Evolutionary conservation across 2,888 invertebrate species (phyloP), one percentile per base, ranked within the genome.

Genomic region (Abscondita cerata): DNA sequence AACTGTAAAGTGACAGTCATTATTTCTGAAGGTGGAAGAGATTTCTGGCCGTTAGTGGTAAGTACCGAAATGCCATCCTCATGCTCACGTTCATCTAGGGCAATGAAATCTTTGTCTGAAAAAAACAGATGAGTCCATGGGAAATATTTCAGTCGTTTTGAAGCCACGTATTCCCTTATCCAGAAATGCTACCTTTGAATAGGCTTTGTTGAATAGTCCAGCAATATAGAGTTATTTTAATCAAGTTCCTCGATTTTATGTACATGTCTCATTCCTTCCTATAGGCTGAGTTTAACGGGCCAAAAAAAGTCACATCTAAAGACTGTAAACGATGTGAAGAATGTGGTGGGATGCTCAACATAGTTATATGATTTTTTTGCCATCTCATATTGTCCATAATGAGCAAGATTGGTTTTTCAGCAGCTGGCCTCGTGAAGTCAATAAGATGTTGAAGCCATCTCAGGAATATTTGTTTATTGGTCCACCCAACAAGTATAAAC

Each of bases 91-190:
- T 12, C n/a, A 11, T 18, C 2, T 4, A 15, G 18, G 19, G 19
- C 20, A 47, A 16, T 47, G 19, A 47, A 18, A 47, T 47, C 47
- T 31, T 25, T 20, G 9, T 47, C 31, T 19, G 47, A 19, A 47
- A 18, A n/a, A 47, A 47, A 47, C 20, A 47, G 19, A 47, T 47
- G 47, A 20, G 47, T 47, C 19, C 51, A 63, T 58, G 50, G 51
- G 25, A 25, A 56, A 62, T 40, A 66, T 61, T 53, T 57, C 61
- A 15, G 54, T 34, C 41, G 61, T 38, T 60, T 48, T 57, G 47
- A 66, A 64, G 46, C 68, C 66, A 46, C 59, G 62, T 34, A 62
- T 44, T 52, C 52, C 64, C 59, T 64, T 66, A 9, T 53, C 53
- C 48, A 66, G 54, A 25, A 64, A 57, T 51, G 61, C 62, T 48